Conservation (phyloP, 1,140 invertebrate genomes). For the Thereuonema tuberculata region DNA sequence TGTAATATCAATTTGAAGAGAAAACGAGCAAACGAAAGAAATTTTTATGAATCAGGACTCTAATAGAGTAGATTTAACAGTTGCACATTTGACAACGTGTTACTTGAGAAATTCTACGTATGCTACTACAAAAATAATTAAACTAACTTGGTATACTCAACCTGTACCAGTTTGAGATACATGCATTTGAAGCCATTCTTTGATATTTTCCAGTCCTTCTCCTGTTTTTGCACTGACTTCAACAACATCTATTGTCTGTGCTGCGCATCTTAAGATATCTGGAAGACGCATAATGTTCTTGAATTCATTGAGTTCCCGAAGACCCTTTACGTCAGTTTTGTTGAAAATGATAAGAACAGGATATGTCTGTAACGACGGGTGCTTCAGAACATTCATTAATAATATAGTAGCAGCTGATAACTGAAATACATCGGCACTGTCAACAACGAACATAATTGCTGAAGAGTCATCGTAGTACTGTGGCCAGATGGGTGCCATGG, state of each 20-base stretch:
- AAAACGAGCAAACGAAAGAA: too few relatives aligned
- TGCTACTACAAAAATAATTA: too few relatives aligned
- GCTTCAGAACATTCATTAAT: constrained; percentile 53
- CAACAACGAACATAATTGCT: constrained; percentile 60
- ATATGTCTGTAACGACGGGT: constrained; percentile 42
- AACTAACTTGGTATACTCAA: too few relatives aligned
- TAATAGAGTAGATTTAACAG: too few relatives aligned
- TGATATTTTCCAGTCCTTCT: constrained; percentile 48
- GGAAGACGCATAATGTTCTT: constrained; percentile 51
- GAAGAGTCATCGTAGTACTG: constrained; percentile 50
- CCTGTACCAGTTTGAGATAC: neutral
- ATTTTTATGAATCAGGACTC: too few relatives aligned
- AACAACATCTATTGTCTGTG: constrained; percentile 44
- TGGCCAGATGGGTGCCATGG: constrained; percentile 61
- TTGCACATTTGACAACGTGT: too few relatives aligned
- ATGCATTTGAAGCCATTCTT: constrained; percentile 35
- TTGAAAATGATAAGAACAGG: constrained; percentile 51
- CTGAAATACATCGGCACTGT: constrained; percentile 62
- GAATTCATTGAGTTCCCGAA: constrained; percentile 65
- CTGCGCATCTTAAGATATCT: constrained; percentile 43
- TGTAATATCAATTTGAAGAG: too few relatives aligned
- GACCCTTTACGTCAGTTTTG: constrained; percentile 67
- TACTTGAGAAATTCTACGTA: too few relatives aligned
- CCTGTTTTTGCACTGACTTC: constrained; percentile 56
- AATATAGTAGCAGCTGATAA: constrained; percentile 62